These are phyloP conservation scores for Dicaeum eximium DNA, from an alignment of 2,113 vertebrate species.

Conservation along the genomic window DNA sequence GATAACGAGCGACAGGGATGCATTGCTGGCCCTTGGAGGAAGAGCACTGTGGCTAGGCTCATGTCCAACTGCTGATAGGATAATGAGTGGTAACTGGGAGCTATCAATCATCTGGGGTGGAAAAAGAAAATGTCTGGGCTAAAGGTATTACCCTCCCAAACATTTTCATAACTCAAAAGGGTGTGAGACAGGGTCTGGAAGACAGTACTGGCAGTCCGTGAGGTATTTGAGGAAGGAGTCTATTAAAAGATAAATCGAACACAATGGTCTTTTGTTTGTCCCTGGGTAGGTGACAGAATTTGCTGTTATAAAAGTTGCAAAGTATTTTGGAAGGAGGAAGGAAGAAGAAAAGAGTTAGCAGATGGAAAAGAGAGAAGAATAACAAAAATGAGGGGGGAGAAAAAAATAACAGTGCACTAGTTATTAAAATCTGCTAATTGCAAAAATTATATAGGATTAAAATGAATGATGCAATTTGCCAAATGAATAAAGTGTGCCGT, in stretches of 20 bases:
- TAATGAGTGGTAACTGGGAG: constrained; percentile 61
- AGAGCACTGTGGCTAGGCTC: constrained; percentile 32
- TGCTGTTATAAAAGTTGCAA: constrained; percentile 32
- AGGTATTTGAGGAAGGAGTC: constrained; percentile 45
- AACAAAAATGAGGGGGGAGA: background rate
- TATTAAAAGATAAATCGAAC: constrained; percentile 56
- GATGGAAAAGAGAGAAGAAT: constrained; percentile 18
- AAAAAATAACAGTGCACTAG: background rate
- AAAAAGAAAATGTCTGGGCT: constrained; percentile 35
- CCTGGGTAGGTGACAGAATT: constrained; percentile 50
- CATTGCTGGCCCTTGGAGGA: constrained; percentile 30
- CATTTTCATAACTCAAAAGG: constrained; percentile 52
- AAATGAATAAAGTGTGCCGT: background rate
- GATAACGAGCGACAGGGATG: background rate
- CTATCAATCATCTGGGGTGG: constrained; percentile 41
- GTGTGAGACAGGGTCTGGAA: constrained; percentile 43
- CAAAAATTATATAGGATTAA: background rate
- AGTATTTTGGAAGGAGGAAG: constrained; percentile 49
- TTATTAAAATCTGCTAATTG: constrained; percentile 9
- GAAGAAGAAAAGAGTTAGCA: constrained; percentile 43
- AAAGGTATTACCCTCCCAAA: constrained; percentile 59
- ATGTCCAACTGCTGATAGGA: constrained; percentile 55
- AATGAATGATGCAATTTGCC: background rate
- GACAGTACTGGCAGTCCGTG: constrained; percentile 23
- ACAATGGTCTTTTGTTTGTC: constrained; percentile 53